A percentile compares a stretch with the other conserved stretches of the same genome.
Conservation (phyloP, 64 coral and sea anemone species). For the Exaiptasia diaphana region DNA sequence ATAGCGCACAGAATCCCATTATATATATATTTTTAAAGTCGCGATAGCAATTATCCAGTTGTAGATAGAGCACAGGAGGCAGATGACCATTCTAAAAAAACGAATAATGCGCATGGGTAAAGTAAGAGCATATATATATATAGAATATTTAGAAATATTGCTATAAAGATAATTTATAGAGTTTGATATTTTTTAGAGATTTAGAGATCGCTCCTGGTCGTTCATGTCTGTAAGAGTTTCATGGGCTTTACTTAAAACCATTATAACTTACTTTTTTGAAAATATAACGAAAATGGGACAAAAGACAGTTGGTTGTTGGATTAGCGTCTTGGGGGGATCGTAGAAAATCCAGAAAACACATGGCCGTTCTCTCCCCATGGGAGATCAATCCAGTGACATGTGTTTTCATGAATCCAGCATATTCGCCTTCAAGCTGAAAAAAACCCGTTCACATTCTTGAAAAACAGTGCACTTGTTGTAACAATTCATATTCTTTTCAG, state of each 20-base stretch:
- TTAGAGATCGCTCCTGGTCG: too few species aligned
- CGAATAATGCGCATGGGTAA: slow-evolving; percentile 26
- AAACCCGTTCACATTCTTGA: background rate
- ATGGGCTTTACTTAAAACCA: too few species aligned
- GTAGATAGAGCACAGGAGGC: slow-evolving; percentile 7
- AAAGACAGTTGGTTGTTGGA: background rate
- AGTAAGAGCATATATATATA: background rate
- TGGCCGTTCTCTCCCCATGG: slow-evolving; percentile 3
- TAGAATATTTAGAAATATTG: slow-evolving; percentile 17
- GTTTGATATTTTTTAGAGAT: too few species aligned
- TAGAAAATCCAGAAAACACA: slow-evolving; percentile 3
- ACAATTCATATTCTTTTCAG: background rate
- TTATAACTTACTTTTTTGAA: background rate
- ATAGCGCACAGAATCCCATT: slow-evolving; percentile 11
- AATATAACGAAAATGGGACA: background rate
- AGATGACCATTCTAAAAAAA: background rate
- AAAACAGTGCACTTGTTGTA: background rate
- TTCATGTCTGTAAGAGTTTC: too few species aligned
- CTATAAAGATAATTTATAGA: too few species aligned
- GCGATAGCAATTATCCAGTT: slow-evolving; percentile 10
- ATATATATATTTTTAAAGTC: slow-evolving; percentile 16
- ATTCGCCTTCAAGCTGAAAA: slow-evolving; percentile 47
- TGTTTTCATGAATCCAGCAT: slow-evolving; percentile 22
- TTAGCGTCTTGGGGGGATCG: background rate
- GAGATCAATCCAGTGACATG: slow-evolving; percentile 48